Evolutionary conservation across 2,113 vertebrate genomes (phyloP).

Genomic region (Chaenocephalus aceratus): DNA sequence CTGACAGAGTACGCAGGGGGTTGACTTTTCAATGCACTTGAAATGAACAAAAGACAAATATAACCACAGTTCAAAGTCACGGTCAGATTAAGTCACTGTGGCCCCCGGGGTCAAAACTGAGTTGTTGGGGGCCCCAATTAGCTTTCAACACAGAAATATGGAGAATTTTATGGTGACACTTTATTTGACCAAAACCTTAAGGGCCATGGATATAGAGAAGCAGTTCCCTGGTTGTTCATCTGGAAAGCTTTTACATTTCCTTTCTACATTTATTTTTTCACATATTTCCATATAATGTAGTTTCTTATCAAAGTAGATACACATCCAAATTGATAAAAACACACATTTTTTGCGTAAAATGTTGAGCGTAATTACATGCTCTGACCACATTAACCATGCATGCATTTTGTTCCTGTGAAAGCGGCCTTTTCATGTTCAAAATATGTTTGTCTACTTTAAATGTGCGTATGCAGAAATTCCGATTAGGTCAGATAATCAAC

Average conservation of each 20-base stretch:
- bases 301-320: not conserved
- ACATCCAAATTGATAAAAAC: not conserved
- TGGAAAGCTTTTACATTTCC: not conserved
- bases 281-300: not conserved
- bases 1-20: not conserved
- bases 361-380: too few species aligned
- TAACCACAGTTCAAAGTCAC: not conserved
- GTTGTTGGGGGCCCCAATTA: not conserved
- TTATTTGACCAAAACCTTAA: not conserved
- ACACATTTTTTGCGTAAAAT: not conserved
- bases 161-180: too few species aligned
- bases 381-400: too few species aligned
- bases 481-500: not conserved
- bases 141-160: not conserved
- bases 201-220: not conserved
- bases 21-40: not conserved
- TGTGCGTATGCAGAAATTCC: too few species aligned
- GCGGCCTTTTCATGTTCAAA: too few species aligned
- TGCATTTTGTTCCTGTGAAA: too few species aligned
- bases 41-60: conserved; percentile 14
- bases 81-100: too few species aligned
- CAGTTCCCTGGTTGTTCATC: not conserved
- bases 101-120: not conserved
- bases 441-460: too few species aligned
- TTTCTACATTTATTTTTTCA: not conserved